A percentile compares a stretch with the other conserved stretches of the same genome.
Conservation (phyloP, 2,113 vertebrate species). For the Chitala chitala region DNA sequence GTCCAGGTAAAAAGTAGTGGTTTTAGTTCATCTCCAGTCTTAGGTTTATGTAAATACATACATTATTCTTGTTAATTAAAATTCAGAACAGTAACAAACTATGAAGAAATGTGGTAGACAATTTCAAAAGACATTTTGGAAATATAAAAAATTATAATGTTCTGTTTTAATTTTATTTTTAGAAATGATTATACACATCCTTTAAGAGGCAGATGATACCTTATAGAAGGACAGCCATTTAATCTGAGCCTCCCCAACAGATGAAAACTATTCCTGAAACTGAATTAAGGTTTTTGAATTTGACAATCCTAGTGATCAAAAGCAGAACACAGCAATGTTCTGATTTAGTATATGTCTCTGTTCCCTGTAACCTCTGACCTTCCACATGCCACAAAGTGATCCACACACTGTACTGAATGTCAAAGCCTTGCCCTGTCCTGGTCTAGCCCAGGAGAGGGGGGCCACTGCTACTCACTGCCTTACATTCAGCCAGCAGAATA, state of each 20-base stretch:
- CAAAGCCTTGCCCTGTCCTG: constrained; percentile 19
- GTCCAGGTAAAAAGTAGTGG: background rate
- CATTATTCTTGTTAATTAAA: no score
- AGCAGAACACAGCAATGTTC: background rate
- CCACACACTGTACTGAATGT: constrained; percentile 44
- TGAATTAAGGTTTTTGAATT: background rate
- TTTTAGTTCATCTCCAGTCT: constrained; percentile 1
- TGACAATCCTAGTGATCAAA: no score
- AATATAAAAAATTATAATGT: constrained; percentile 50
- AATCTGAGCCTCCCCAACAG: background rate
- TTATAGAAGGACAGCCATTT: constrained; percentile 14
- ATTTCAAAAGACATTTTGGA: constrained; percentile 34
- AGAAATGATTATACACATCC: constrained; percentile 45
- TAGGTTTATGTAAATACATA: no score
- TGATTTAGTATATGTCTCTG: background rate
- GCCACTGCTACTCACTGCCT: constrained; percentile 40
- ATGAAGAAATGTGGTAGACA: no score
- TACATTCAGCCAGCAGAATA: constrained; percentile 27
- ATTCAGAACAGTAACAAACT: no score
- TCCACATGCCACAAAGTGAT: background rate
- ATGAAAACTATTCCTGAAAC: background rate
- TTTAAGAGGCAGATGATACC: constrained; percentile 21
- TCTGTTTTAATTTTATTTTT: constrained; percentile 58
- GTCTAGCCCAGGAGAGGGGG: no score
- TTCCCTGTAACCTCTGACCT: background rate